These are phyloP conservation scores for Empis stercorea DNA, from an alignment of 2,888 invertebrate genomes.

Conservation along the genomic window DNA sequence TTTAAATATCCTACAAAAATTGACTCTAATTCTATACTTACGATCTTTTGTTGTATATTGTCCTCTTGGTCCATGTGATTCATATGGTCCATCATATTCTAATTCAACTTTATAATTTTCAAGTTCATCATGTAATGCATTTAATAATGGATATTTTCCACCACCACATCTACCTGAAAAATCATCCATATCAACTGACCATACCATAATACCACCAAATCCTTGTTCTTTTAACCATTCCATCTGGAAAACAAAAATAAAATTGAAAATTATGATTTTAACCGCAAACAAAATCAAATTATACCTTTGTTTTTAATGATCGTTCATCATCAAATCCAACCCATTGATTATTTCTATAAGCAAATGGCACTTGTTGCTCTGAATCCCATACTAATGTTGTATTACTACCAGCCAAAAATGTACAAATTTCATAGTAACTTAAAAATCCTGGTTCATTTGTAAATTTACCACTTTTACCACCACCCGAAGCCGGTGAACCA, in stretches of 20 bases:
- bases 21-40: conserved; percentile 43
- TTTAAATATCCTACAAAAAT: not conserved
- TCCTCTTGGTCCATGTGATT: conserved; percentile 52
- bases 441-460: conserved; percentile 90
- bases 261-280: not conserved
- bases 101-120: conserved; percentile 67
- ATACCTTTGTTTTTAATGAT: conserved; percentile 79
- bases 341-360: conserved; percentile 83
- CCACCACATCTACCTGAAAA: conserved; percentile 82
- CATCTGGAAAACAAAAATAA: conserved; percentile 52
- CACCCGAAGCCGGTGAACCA: conserved; percentile 80
- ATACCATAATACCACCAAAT: conserved; percentile 92
- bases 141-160: conserved; percentile 80
- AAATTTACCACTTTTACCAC: conserved; percentile 73
- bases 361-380: conserved; percentile 91
- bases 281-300: conserved; percentile 3
- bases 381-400: conserved; percentile 92
- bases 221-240: conserved; percentile 89
- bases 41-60: conserved; percentile 82
- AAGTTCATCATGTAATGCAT: conserved; percentile 74
- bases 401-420: conserved; percentile 78
- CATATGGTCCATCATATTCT: conserved; percentile 79
- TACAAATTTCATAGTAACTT: conserved; percentile 91
- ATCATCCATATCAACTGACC: conserved; percentile 94
- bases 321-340: conserved; percentile 91